Conservation (phyloP, 2,797 vertebrate species). For the Moxostoma hubbsi region DNA sequence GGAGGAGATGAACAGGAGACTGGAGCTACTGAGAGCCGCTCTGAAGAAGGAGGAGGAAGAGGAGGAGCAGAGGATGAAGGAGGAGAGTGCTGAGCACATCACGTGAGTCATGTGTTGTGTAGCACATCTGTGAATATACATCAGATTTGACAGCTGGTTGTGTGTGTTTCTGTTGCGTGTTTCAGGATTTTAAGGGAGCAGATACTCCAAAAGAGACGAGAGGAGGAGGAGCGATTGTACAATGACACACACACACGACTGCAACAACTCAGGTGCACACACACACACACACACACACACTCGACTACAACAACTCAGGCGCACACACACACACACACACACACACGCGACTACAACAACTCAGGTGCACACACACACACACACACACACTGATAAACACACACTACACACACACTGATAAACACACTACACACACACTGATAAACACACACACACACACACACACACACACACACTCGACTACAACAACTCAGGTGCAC, state of each 20-base stretch:
- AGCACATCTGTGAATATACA: too few relatives aligned
- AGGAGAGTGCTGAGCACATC: constrained; percentile 77
- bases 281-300: neutral
- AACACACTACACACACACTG: too few relatives aligned
- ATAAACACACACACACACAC: too few relatives aligned
- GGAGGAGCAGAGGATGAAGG: constrained; percentile 66
- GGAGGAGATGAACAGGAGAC: constrained; percentile 59
- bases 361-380: too few relatives aligned
- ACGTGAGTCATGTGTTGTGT: constrained; percentile 70
- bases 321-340: too few relatives aligned
- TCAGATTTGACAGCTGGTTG: neutral
- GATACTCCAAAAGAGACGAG: constrained; percentile 38
- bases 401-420: too few relatives aligned
- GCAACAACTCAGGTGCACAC: constrained; percentile 33
- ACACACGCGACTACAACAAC: too few relatives aligned
- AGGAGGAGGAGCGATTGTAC: constrained; percentile 46
- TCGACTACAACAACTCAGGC: too few relatives aligned
- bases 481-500: too few relatives aligned
- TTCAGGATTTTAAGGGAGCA: constrained; percentile 24
- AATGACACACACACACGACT: constrained; percentile 27
- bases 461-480: too few relatives aligned
- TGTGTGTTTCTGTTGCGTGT: neutral
- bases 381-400: too few relatives aligned
- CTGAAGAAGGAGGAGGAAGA: constrained; percentile 70
- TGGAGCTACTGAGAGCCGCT: constrained; percentile 66